These are phyloP conservation scores for Litocranius walleri DNA, from an alignment of 2,113 vertebrate species.

Conservation along the genomic window DNA sequence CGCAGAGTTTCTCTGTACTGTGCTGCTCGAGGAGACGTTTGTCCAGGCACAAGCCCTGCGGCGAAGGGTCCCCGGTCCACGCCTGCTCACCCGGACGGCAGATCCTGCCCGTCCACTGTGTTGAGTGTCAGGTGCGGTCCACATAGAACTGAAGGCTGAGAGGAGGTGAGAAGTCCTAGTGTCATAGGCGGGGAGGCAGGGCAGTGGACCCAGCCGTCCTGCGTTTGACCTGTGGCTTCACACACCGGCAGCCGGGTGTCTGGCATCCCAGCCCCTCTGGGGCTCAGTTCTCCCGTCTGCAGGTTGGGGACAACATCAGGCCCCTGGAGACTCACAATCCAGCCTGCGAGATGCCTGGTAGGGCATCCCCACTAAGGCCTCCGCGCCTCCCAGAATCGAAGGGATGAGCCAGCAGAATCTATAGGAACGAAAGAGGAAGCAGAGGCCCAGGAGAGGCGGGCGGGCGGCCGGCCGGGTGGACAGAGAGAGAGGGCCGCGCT, in stretches of 20 bases:
- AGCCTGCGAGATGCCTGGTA: neutral
- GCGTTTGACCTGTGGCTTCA: neutral
- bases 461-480: fast-evolving
- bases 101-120: neutral
- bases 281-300: neutral
- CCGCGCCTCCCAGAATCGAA: fast-evolving
- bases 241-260: fast-evolving
- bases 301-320: neutral
- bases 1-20: neutral
- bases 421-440: neutral
- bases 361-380: neutral
- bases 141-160: neutral
- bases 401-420: neutral
- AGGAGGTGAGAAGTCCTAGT: no score
- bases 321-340: neutral
- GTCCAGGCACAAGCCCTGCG: neutral
- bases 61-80: neutral
- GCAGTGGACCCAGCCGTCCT: neutral
- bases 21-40: neutral
- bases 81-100: neutral
- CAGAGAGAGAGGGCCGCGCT: fast-evolving
- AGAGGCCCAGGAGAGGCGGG: neutral
- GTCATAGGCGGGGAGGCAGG: fast-evolving
- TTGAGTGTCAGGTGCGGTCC: fast-evolving
- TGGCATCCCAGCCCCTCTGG: neutral